These are phyloP conservation scores for Pelodiscus sinensis DNA, from an alignment of 2,113 vertebrate genomes.

Conservation along the genomic window DNA sequence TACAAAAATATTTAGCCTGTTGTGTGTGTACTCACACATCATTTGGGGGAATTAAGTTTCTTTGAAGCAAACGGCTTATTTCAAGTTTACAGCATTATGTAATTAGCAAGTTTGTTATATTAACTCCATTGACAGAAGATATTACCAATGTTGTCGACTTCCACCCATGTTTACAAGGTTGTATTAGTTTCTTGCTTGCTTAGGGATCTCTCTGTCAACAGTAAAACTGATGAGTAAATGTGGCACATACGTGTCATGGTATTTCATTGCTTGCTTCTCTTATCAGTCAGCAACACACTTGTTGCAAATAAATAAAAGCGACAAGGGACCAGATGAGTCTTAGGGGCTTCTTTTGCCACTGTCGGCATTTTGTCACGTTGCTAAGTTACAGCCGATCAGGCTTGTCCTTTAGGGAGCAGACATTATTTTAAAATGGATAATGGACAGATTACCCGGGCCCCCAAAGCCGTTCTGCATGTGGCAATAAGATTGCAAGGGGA, in stretches of 20 bases:
- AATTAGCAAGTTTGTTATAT: slow-evolving; percentile 55
- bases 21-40: neutral
- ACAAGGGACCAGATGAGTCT: slow-evolving; percentile 57
- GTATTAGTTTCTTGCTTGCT: slow-evolving; percentile 66
- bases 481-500: neutral
- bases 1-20: neutral
- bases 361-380: slow-evolving; percentile 62
- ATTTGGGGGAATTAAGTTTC: slow-evolving; percentile 41
- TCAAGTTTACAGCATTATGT: slow-evolving; percentile 25
- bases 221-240: slow-evolving; percentile 48
- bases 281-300: slow-evolving; percentile 75
- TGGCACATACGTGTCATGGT: neutral
- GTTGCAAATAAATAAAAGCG: slow-evolving; percentile 59
- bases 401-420: slow-evolving; percentile 46
- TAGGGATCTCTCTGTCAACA: slow-evolving; percentile 59
- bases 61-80: slow-evolving; percentile 56
- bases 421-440: slow-evolving; percentile 66
- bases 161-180: slow-evolving; percentile 8
- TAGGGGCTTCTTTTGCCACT: slow-evolving; percentile 33
- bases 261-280: slow-evolving; percentile 57
- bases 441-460: slow-evolving; percentile 20
- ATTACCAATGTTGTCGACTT: slow-evolving; percentile 62
- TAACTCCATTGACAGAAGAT: slow-evolving; percentile 42
- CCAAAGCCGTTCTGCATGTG: slow-evolving; percentile 1
- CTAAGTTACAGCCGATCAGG: slow-evolving; percentile 69